Percentiles rank a stretch among this genome's conserved stretches.
These are phyloP conservation scores for Spheniscus humboldti DNA, from an alignment of 2,797 vertebrate genomes.

Conservation along the genomic window DNA sequence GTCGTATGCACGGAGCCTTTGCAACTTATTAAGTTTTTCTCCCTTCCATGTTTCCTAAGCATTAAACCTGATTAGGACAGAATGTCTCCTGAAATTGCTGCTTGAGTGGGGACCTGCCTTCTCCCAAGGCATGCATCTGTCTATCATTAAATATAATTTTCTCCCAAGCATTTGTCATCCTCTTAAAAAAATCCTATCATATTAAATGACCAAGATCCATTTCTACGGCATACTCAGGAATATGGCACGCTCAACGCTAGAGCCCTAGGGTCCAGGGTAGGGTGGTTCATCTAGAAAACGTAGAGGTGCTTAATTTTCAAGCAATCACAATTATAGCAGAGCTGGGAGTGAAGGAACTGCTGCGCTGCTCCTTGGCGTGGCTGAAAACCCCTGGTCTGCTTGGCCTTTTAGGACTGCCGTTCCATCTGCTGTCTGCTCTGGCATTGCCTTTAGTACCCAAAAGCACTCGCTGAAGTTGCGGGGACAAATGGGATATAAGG, in stretches of 20 bases:
- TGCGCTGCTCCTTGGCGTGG: accelerated
- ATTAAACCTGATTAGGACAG: neutral
- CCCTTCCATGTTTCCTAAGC: neutral
- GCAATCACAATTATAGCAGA: neutral
- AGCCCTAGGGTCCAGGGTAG: neutral
- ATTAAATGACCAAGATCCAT: neutral
- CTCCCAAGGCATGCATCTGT: neutral
- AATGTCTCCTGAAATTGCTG: neutral
- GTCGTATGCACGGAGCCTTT: neutral
- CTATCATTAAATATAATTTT: neutral
- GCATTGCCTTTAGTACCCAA: neutral
- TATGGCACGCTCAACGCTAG: neutral
- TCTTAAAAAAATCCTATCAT: neutral
- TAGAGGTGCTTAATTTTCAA: neutral
- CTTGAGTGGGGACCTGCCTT: neutral
- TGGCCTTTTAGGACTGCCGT: neutral
- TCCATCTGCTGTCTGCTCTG: conserved; percentile 44
- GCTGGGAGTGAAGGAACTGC: neutral
- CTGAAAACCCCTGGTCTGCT: neutral
- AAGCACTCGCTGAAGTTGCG: neutral
- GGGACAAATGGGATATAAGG: neutral
- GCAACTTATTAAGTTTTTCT: neutral
- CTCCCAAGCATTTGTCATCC: neutral
- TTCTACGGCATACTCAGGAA: neutral
- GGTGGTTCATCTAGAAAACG: neutral